Evolutionary conservation across 2,113 vertebrate species (phyloP), one percentile per base, ranked within the genome.

Genomic region (Callaeas wilsoni): DNA sequence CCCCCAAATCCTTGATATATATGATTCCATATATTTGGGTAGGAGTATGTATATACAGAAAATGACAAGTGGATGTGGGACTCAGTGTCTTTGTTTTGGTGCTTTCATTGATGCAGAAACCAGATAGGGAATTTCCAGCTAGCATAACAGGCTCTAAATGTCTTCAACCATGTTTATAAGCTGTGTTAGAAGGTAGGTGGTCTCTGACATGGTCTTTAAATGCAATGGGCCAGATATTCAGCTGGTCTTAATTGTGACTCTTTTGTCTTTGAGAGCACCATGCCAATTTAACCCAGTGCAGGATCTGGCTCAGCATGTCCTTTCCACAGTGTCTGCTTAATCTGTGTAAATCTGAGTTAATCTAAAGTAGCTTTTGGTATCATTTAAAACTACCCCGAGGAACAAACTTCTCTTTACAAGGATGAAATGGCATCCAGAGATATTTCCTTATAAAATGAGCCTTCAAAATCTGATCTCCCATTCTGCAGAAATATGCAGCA

Each of bases 241-340:
- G 96, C 94, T 97, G 95, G 81, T 97, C 75, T 83, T 96, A 95
- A 97, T 97, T 96, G 96, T 84, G 78, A 91, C 47, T 86, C 46
- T 60, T 89, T 88, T 93, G 93, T 92, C 86, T 95, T 91, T 56
- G 64, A 95, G 64, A 87, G 62, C 62, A 50, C 71, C 69, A 86
- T 42, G 84, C 73, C 90, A 93, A 56, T 95, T 96, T 93, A 92
- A 91, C 75, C 90, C 84, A 92, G 32, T 3, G 6, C 6, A 91
- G 65, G 81, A 91, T 85, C 88, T 93, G 88, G 49, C 92, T 94
- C 85, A 93, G 82, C n/a, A 3, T 78, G 78, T 76, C 93, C 93
- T 95, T 96, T 92, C 78, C 64, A 77, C 65, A 79, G 53, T 84
- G 69, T 96, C 88, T 95, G 68, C 74, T 82, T 94, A 90, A 94